phyloP scores from a whole-genome alignment of 2,888 invertebrate genomes.

The Megamerina dolium region DNA sequence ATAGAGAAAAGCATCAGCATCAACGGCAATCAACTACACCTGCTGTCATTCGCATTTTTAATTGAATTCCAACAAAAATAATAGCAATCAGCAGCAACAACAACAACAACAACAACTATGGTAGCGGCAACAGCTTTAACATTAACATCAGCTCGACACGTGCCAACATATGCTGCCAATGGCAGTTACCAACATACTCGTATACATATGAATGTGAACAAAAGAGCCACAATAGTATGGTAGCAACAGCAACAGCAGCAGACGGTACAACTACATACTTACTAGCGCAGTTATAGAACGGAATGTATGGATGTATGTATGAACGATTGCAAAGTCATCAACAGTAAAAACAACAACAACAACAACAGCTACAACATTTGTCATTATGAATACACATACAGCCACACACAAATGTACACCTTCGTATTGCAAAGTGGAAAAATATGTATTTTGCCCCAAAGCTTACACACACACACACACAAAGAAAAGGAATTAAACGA shows the following conservation, averaged over 20 bases:
- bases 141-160: constrained; percentile 19
- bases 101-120: constrained; percentile 9
- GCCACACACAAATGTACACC: neutral
- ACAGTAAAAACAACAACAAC: constrained; percentile 1
- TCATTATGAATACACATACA: too few species aligned
- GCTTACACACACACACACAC: too few species aligned
- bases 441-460: neutral
- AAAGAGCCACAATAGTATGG: too few species aligned
- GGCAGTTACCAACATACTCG: constrained; percentile 17
- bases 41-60: constrained; percentile 39
- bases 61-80: constrained; percentile 25
- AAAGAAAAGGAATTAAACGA: neutral
- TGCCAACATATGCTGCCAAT: constrained; percentile 26
- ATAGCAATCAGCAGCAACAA: constrained; percentile 20
- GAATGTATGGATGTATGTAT: neutral
- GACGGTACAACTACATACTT: neutral
- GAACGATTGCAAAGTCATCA: constrained; percentile 2
- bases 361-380: neutral
- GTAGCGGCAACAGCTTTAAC: constrained; percentile 10
- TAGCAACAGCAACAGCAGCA: constrained; percentile 3
- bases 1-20: constrained; percentile 12
- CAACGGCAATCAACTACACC: constrained; percentile 36
- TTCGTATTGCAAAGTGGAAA: neutral
- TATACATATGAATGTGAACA: too few species aligned
- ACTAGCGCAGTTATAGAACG: neutral